Evolutionary conservation across 2,888 invertebrate genomes (phyloP), one percentile per base, ranked within the genome.

Genomic region (Eupithecia pulchellata): DNA sequence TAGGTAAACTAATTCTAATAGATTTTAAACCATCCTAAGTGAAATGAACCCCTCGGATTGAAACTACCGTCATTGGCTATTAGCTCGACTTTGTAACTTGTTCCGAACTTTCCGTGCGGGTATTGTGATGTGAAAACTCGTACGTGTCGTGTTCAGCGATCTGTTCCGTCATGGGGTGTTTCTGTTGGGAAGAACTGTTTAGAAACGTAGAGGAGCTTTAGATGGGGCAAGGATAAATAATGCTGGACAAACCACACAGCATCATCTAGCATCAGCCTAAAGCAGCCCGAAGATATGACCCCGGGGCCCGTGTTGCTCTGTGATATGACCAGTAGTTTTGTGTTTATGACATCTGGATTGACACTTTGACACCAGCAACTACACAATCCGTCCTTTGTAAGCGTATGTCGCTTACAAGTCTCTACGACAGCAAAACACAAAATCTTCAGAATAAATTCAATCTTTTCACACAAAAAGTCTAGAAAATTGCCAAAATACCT

Each of bases 41-140:
- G 58, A 60, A 60, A 60, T 30, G 9, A 30, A 29, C 4, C n/a
- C 9, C 29, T 60, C 30, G 17, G n/a, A 60, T 60, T 32, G 58
- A 60, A 60, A 60, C 58, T 68, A 65, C 66, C 72, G 72, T 66
- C 72, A 66, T 66, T 63, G 69, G 69, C 69, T 72, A 72, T 72
- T 72, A 72, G 72, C 61, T 69, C 61, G 61, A 61, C 61, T 61
- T 61, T 34, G 61, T 34, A 34, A 32, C 61, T 34, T 61, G 60
- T 60, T 60, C 34, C 1, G 20, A 61, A 34, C 34, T 61, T 60
- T 61, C 27, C 20, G 57, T 57, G 57, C 57, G 27, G 27, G 57
- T 4, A 29, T 57, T 32, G 60, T 32, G 60, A 60, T 60, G 60
- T 60, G 60, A 60, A 60, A 60, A 60, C 57, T 57, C 17, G 13